Percentiles rank a stretch among this genome's conserved stretches.
These are phyloP conservation scores for Centropristis striata DNA, from an alignment of 2,113 vertebrate species.

Conservation along the genomic window DNA sequence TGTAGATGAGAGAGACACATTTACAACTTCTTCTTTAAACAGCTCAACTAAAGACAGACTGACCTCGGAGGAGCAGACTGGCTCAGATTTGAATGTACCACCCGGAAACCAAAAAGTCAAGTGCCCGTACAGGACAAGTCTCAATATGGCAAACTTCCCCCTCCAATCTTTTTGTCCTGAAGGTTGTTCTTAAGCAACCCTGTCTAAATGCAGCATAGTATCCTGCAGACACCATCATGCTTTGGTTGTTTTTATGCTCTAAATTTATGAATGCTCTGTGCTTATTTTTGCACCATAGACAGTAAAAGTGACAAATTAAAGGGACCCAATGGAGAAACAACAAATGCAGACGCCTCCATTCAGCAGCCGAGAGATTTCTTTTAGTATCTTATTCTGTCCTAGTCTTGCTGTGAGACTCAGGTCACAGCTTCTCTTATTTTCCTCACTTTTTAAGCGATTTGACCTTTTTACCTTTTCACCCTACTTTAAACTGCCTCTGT, in stretches of 20 bases:
- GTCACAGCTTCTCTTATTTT: conserved; percentile 4
- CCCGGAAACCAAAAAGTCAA: background rate
- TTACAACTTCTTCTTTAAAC: background rate
- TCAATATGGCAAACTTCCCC: background rate
- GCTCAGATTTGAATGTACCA: background rate
- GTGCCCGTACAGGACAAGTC: background rate
- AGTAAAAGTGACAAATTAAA: background rate
- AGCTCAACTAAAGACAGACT: background rate
- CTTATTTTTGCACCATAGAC: background rate
- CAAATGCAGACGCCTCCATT: background rate
- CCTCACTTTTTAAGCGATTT: background rate
- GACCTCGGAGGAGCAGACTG: background rate
- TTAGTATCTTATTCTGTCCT: background rate
- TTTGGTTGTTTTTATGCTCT: background rate
- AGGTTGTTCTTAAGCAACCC: background rate
- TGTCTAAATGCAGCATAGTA: background rate
- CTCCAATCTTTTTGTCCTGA: background rate
- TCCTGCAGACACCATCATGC: background rate
- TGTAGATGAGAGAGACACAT: background rate
- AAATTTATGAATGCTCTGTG: background rate
- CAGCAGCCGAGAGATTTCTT: background rate
- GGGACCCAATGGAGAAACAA: background rate
- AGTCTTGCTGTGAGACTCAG: background rate
- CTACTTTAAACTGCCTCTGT: conserved; percentile 8
- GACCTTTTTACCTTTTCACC: conserved; percentile 25